Evolutionary conservation across 2,797 vertebrate genomes (phyloP).

Genomic region (Remorina albescens): DNA sequence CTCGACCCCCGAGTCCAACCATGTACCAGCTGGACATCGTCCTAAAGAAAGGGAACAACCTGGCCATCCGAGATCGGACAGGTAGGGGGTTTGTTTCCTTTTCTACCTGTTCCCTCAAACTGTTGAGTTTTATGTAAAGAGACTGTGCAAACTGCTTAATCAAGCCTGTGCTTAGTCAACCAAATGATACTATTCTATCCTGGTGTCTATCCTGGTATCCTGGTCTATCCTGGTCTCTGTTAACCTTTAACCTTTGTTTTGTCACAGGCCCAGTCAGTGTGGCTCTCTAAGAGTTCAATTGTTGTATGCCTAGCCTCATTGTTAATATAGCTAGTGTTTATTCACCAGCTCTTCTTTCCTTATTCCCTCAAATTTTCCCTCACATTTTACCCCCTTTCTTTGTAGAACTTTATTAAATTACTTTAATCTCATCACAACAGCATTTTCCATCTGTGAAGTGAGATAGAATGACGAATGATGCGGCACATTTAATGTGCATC

Average conservation of each 20-base stretch:
- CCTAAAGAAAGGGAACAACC: conserved; percentile 92
- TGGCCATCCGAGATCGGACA: conserved; percentile 95
- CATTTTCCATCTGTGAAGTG: conserved; percentile 30
- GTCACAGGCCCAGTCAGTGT: not conserved
- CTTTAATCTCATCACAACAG: conserved; percentile 1
- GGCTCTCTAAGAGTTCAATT: not conserved
- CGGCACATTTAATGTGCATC: conserved; percentile 23
- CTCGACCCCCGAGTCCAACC: conserved; percentile 81
- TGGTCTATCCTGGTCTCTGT: too few relatives aligned
- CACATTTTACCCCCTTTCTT: not conserved
- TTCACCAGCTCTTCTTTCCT: not conserved
- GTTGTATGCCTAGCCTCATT: not conserved
- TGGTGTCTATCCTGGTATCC: too few relatives aligned
- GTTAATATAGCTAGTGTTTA: not conserved
- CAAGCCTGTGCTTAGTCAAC: conserved; percentile 3
- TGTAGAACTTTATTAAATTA: conserved; percentile 36
- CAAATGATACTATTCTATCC: conserved; percentile 16
- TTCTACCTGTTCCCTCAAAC: conserved; percentile 4
- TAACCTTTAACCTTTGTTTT: conserved; percentile 20
- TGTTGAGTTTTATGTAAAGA: conserved; percentile 10
- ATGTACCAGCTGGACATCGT: conserved; percentile 96
- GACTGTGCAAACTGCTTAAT: conserved; percentile 29
- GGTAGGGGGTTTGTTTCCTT: conserved; percentile 80
- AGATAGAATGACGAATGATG: conserved; percentile 39
- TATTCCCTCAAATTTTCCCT: conserved; percentile 2